Conservation (phyloP, 1,140 invertebrate genomes). For the Mamestra configurata region DNA sequence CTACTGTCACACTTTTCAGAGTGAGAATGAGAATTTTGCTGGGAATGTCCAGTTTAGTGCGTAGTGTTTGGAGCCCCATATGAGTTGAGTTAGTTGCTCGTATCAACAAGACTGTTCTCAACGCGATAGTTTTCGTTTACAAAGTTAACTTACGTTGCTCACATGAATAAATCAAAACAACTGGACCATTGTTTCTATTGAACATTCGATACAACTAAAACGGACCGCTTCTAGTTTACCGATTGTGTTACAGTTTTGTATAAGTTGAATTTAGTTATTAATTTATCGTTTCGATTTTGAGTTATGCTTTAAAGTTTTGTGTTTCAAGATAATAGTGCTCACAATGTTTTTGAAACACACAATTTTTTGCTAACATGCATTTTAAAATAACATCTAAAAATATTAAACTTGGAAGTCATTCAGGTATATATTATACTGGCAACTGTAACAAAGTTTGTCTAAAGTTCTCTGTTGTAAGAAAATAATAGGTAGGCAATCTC, state of each 20-base stretch:
- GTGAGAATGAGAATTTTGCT: background rate
- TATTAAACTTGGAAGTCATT: too few relatives aligned
- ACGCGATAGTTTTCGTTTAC: constrained; percentile 8
- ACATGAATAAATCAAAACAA: constrained; percentile 16
- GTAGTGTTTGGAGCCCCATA: background rate
- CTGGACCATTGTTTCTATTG: constrained; percentile 6
- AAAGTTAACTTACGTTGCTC: constrained; percentile 1
- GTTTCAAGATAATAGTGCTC: too few relatives aligned
- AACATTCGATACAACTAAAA: background rate
- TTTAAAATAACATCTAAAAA: too few relatives aligned
- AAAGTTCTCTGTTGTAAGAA: too few relatives aligned
- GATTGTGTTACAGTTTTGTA: background rate
- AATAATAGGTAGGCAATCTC: too few relatives aligned
- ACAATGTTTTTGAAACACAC: too few relatives aligned
- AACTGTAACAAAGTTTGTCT: too few relatives aligned
- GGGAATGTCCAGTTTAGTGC: background rate
- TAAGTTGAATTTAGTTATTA: constrained; percentile 2
- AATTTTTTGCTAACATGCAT: too few relatives aligned
- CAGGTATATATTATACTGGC: too few relatives aligned
- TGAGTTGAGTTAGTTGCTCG: constrained; percentile 14
- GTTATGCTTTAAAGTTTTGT: background rate
- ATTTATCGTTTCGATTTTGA: background rate
- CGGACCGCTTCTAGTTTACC: background rate
- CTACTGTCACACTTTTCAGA: too few relatives aligned
- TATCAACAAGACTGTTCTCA: constrained; percentile 21